Evolutionary conservation across 2,888 invertebrate genomes (phyloP), one percentile per base, ranked within the genome.

Genomic region (Lissonota sp.): DNA sequence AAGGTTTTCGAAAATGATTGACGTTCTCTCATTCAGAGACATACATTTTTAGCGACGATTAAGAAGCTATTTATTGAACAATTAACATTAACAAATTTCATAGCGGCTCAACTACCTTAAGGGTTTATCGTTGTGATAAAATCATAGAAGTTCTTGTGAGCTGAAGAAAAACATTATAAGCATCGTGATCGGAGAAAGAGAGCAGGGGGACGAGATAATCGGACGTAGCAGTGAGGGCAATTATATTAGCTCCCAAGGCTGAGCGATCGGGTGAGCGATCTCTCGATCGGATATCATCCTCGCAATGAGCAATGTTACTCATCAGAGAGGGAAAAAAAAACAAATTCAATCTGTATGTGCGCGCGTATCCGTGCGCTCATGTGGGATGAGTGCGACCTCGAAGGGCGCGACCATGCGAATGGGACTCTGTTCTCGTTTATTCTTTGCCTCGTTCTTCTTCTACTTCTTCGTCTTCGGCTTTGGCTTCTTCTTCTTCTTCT

Each of bases 371-470:
- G 83, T 76, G 86, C 80, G 83, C 76, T 85, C 81, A 63, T 75
- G 83, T 84, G 86, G 86, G 88, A 88, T 83, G 86, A 83, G n/a
- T 83, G 83, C 84, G 88, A 90, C 87, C 88, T 89, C 88, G 90
- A 90, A 91, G 91, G 91, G 91, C 90, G 90, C 90, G 90, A 90
- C 87, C 85, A 86, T 86, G 87, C 88, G 88, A 58, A 71, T 44
- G 84, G 53, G 60, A 60, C 70, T 67, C 66, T 12, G 40, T 51
- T 71, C 49, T 62, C 49, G 55, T 6, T 6, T 57, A 60, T 37
- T 57, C 67, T 46, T 70, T 58, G n/a, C n/a, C n/a, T n/a, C n/a
- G n/a, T n/a, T n/a, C n/a, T n/a, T n/a, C n/a, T n/a, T n/a, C n/a
- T n/a, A n/a, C n/a, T n/a, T 67, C 72, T 73, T 73, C 72, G 60